Evolutionary conservation across 2,888 invertebrate genomes (phyloP).

Genomic region (Carpatolechia fugitivella): DNA sequence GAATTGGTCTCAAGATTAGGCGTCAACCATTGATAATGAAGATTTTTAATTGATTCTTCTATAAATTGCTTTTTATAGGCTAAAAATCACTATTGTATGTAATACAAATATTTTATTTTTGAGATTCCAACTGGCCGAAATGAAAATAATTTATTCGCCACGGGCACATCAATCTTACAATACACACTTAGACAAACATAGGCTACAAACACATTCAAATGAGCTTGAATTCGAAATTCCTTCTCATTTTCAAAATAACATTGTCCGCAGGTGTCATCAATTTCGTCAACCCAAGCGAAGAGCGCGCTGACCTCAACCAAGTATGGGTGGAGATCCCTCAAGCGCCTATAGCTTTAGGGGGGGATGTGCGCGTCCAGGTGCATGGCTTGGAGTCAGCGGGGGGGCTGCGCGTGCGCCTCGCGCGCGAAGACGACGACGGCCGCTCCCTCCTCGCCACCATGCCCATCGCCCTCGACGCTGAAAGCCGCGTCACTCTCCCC

Average conservation of each 20-base stretch:
- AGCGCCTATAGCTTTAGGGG: conserved; percentile 87
- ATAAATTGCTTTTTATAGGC: too few species aligned
- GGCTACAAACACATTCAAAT: too few species aligned
- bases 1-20: too few species aligned
- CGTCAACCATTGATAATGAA: too few species aligned
- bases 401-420: conserved; percentile 62
- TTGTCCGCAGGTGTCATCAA: conserved; percentile 54
- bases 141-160: too few species aligned
- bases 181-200: too few species aligned
- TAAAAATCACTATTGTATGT: too few species aligned
- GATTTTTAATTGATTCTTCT: too few species aligned
- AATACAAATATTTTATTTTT: too few species aligned
- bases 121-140: too few species aligned
- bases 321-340: conserved; percentile 85
- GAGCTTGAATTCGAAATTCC: too few species aligned
- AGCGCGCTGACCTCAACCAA: conserved; percentile 59
- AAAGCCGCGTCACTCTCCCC: conserved; percentile 77
- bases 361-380: conserved; percentile 87
- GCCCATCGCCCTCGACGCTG: conserved; percentile 73
- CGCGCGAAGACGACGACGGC: conserved; percentile 71
- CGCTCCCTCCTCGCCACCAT: conserved; percentile 59
- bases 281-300: conserved; percentile 64
- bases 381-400: conserved; percentile 66
- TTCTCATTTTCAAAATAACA: neutral
- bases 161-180: too few species aligned